Base-by-base conservation (phyloP, 2,797 vertebrate species). In the Lates japonicus region DNA sequence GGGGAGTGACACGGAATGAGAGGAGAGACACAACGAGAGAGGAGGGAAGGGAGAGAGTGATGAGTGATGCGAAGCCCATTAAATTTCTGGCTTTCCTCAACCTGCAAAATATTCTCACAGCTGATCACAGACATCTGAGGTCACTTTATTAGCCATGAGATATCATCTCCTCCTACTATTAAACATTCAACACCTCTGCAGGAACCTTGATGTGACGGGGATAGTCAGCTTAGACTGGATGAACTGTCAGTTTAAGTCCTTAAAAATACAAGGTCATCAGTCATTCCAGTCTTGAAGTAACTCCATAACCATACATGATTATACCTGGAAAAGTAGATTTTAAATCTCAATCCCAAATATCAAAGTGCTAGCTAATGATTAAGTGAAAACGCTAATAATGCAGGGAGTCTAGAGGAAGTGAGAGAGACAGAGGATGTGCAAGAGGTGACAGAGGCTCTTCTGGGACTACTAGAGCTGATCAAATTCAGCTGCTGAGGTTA, bases 11-110 rank as follows among this genome's bases (percentile, higher is more conserved):
- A 70, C 74, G n/a, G n/a, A 80, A 84, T 74, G 78, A 82, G 74
- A 84, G 73, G 68, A 82, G 85, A 87, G n/a, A n/a, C 81, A 79
- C 74, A 52, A 71, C 3, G 63, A 78, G 70, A 69, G 76, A 58
- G 33, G 22, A 63, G 68, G 22, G 74, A 81, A 49, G 20, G 44
- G 57, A n/a, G 41, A 62, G n/a, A 46, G 17, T n/a, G 57, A 76
- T 82, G 73, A 88, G 46, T 70, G 68, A 86, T 77, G 61, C 80
- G 61, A n/a, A n/a, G n/a, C 67, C 85, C 54, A 70, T 89, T 85
- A 89, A 29, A 78, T 76, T 71, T 86, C 58, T 71, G 73, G n/a
- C n/a, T 65, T 82, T 86, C 69, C 58, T 83, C 67, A 83, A 81
- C 71, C 65, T 82, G 81, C 71, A 70, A 78, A 83, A 75, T 58